These are phyloP conservation scores for Ormyrus labotus DNA, from an alignment of 2,888 invertebrate species.

Conservation along the genomic window DNA sequence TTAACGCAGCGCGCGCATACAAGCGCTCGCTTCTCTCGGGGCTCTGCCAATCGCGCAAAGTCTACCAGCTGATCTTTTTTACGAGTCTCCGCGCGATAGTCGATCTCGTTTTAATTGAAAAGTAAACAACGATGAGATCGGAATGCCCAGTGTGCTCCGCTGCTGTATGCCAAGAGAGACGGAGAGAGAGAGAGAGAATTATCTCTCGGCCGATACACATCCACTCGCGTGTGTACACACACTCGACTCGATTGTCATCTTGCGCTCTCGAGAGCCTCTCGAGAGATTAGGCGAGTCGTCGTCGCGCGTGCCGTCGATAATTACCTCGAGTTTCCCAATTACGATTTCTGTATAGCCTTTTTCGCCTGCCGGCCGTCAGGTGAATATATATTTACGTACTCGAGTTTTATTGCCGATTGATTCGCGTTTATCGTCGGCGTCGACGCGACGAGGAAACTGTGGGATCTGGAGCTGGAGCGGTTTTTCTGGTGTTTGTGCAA, in stretches of 20 bases:
- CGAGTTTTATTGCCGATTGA: neutral
- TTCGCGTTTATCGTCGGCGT: neutral
- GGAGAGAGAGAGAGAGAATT: neutral
- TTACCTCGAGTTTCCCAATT: constrained; percentile 54
- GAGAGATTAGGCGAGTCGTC: constrained; percentile 43
- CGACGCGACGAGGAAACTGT: no score
- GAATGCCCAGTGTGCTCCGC: neutral
- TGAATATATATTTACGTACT: neutral
- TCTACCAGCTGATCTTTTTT: constrained; percentile 22
- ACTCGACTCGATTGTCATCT: constrained; percentile 54
- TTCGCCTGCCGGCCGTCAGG: neutral
- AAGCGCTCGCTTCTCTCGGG: neutral
- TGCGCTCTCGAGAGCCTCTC: constrained; percentile 32
- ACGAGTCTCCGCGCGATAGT: constrained; percentile 18
- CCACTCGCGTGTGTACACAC: constrained; percentile 27
- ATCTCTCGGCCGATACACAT: constrained; percentile 36
- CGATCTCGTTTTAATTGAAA: constrained; percentile 55
- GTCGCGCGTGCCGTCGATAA: constrained; percentile 53
- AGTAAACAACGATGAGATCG: constrained; percentile 43
- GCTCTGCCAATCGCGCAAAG: neutral
- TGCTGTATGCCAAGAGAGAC: no score
- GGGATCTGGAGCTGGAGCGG: no score
- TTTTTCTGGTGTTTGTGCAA: no score
- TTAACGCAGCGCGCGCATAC: constrained; percentile 1
- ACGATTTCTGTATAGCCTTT: constrained; percentile 36